Evolutionary conservation across 2,113 vertebrate genomes (phyloP).

Genomic region (Leptosomus discolor): DNA sequence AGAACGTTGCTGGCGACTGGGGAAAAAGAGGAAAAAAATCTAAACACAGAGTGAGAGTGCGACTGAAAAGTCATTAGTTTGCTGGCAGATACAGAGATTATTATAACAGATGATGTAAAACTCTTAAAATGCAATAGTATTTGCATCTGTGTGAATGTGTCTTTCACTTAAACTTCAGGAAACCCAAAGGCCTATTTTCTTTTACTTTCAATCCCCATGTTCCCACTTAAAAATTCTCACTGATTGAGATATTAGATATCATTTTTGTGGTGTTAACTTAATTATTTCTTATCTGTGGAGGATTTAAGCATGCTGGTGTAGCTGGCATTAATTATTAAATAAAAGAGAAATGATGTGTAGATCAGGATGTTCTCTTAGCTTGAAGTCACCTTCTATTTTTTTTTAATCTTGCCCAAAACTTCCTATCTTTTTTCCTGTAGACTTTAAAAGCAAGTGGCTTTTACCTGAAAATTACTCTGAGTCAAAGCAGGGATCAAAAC

Average conservation of each 20-base stretch:
- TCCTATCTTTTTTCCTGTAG: not conserved
- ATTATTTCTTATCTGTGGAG: constrained; percentile 76
- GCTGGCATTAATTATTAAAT: constrained; percentile 76
- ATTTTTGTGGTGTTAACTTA: constrained; percentile 71
- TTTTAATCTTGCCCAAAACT: constrained; percentile 36
- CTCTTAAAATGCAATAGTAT: not conserved
- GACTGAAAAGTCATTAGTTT: constrained; percentile 10
- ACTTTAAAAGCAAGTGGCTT: constrained; percentile 34
- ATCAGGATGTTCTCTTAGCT: constrained; percentile 25
- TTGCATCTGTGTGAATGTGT: constrained; percentile 31
- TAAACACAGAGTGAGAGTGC: not conserved
- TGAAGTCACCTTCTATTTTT: not conserved
- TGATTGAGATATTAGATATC: constrained; percentile 67
- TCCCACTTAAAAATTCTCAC: constrained; percentile 68
- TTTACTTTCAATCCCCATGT: constrained; percentile 47
- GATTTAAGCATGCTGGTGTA: constrained; percentile 65
- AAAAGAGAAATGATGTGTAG: constrained; percentile 66
- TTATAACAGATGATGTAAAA: constrained; percentile 25
- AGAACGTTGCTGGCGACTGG: not conserved
- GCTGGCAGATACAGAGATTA: not conserved
- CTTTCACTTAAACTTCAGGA: constrained; percentile 46
- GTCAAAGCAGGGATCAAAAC: constrained; percentile 46
- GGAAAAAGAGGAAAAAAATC: not conserved
- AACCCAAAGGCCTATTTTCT: not conserved
- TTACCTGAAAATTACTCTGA: constrained; percentile 63